Conservation (phyloP, 2,113 vertebrate genomes). For the Hystrix cristata region DNA sequence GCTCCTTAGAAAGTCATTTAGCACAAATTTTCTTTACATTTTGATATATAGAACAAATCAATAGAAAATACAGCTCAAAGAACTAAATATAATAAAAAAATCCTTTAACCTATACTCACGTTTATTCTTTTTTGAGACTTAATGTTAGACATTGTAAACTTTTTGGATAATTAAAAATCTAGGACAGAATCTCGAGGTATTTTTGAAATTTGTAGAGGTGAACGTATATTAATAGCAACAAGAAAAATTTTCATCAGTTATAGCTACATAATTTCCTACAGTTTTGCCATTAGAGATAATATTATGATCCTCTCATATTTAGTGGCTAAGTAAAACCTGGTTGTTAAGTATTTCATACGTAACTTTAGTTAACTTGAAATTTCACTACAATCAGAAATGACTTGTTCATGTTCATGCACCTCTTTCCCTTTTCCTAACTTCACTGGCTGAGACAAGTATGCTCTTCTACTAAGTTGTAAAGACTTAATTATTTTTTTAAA, state of each 20-base stretch:
- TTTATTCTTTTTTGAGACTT: constrained; percentile 23
- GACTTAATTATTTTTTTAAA: neutral
- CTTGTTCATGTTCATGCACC: neutral
- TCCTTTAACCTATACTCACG: neutral
- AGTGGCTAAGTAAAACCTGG: neutral
- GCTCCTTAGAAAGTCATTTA: constrained; percentile 1
- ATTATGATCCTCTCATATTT: neutral
- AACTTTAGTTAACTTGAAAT: constrained; percentile 26
- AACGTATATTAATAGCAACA: constrained; percentile 19
- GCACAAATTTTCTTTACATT: neutral
- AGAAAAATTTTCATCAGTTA: neutral
- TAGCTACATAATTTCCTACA: neutral
- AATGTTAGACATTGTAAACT: neutral
- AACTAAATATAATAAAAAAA: neutral
- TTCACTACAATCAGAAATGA: neutral
- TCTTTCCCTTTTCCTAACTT: neutral
- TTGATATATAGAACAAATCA: constrained; percentile 34
- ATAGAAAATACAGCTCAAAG: neutral
- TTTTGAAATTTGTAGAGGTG: neutral
- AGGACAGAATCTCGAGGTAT: neutral
- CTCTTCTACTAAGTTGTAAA: neutral
- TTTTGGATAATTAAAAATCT: neutral
- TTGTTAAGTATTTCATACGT: neutral
- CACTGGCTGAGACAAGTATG: neutral
- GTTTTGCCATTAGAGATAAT: constrained; percentile 1